A percentile compares a stretch with the other conserved stretches of the same genome.
phyloP scores from a whole-genome alignment of 2,797 vertebrate genomes.

The Coregonus ussuriensis region DNA sequence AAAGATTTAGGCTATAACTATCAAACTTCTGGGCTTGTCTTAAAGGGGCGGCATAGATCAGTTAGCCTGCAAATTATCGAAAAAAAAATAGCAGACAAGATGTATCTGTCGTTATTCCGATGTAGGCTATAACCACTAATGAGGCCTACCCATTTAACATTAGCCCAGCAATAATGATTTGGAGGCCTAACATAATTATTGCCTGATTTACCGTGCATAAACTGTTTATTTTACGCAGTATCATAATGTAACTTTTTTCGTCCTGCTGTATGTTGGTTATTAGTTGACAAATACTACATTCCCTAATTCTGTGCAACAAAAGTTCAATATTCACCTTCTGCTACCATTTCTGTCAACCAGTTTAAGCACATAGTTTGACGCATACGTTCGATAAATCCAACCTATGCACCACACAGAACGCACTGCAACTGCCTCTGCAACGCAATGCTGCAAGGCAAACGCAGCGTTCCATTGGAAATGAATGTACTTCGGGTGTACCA shows the following conservation, averaged over 20 bases:
- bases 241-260: not conserved
- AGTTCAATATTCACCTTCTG: too few species aligned
- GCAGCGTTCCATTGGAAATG: too few species aligned
- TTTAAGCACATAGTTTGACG: too few species aligned
- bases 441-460: too few species aligned
- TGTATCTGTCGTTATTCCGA: not conserved
- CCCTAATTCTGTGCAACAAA: not conserved
- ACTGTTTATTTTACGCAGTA: not conserved
- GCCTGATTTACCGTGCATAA: not conserved
- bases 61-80: too few species aligned
- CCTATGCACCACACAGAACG: too few species aligned
- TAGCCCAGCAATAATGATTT: not conserved
- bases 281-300: not conserved
- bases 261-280: not conserved
- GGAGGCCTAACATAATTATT: not conserved
- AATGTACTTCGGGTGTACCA: too few species aligned
- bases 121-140: not conserved
- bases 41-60: too few species aligned
- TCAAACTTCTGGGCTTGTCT: not conserved
- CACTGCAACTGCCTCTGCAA: too few species aligned
- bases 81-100: not conserved
- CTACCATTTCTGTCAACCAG: too few species aligned
- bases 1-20: not conserved
- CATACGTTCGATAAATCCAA: too few species aligned
- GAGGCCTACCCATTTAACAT: not conserved